Percentiles rank a stretch among this genome's conserved stretches.
Conservation (phyloP, 2,888 invertebrate species). For the Drosophila tripunctata region DNA sequence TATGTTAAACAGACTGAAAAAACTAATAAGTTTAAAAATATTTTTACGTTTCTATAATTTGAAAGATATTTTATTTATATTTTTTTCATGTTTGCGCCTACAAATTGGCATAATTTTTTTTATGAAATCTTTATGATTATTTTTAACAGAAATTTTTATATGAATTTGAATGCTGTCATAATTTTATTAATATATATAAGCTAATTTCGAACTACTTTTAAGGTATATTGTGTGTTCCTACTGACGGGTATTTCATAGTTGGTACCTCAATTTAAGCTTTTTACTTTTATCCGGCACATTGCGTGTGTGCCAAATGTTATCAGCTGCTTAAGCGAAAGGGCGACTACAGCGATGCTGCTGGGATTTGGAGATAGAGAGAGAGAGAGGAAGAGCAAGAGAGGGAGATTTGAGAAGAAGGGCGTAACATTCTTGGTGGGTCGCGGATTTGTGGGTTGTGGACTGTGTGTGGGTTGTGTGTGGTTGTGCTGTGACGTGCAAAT, state of each 20-base stretch:
- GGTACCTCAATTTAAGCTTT: neutral
- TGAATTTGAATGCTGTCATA: no score
- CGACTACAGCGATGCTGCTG: neutral
- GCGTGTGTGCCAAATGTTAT: conserved; percentile 63
- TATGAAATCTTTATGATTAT: no score
- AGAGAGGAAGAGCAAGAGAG: neutral
- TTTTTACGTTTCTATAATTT: no score
- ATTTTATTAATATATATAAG: no score
- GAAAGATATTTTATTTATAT: no score
- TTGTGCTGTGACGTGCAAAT: conserved; percentile 76
- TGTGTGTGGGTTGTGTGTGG: neutral
- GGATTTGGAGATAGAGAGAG: neutral
- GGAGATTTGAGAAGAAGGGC: neutral
- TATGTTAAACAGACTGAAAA: no score
- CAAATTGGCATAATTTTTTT: no score
- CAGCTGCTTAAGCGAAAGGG: conserved; percentile 64
- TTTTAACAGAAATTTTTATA: no score
- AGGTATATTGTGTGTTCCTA: no score
- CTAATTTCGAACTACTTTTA: neutral
- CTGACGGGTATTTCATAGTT: neutral
- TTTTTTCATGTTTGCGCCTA: no score
- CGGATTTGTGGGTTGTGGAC: conserved; percentile 5
- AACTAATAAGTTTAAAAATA: no score
- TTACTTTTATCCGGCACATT: conserved; percentile 22
- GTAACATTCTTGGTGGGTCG: conserved; percentile 10